Evolutionary conservation across 2,797 vertebrate species (phyloP), one percentile per base, ranked within the genome.

Genomic region (Protosalanx chinensis): DNA sequence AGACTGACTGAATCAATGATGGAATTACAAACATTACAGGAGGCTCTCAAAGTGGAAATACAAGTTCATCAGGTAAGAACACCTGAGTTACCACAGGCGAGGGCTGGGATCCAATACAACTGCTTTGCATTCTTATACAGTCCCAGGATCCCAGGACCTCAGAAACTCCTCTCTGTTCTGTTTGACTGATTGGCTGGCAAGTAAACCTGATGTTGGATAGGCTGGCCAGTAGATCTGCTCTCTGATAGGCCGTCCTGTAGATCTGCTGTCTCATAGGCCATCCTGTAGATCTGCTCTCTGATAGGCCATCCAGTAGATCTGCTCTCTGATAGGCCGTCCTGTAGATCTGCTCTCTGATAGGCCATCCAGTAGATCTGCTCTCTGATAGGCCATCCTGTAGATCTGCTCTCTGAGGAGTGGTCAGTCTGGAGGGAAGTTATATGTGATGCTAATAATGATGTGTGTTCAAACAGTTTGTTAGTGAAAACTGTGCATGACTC

Each of bases 21-120:
- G 97, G 97, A 99, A 93, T 90, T 99, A 88, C 96, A 98, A 93
- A 97, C 94, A 90, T 93, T 99, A 87, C 97, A 99, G 94, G 97
- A 99, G 92, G 97, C 97, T 83, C 94, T 99, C 87, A 99, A 99
- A 96, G 96, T 98, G 93, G 97, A 99, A 95, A 99, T 99, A 94
- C 97, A 99, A 92, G 93, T 98, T 94, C 97, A 99, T 93, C 97
- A 99, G 97, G 97, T 99, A 88, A 33, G 77, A 60, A 33, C 18
- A 73, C 68, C 33, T 32, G n/a, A 1, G 33, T 30, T 20, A 46
- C 23, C 56, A 20, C 56, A 27, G 58, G 15, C 15, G 8, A 30
- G 23, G 58, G 27, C 4, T 60, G 58, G 59, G 59, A 27, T 15
- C 59, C 59, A 16, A 46, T 12, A 13, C 1, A 46, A 46, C 41